These are phyloP conservation scores for Pyrrhia umbra DNA, from an alignment of 2,888 invertebrate genomes.

Conservation along the genomic window DNA sequence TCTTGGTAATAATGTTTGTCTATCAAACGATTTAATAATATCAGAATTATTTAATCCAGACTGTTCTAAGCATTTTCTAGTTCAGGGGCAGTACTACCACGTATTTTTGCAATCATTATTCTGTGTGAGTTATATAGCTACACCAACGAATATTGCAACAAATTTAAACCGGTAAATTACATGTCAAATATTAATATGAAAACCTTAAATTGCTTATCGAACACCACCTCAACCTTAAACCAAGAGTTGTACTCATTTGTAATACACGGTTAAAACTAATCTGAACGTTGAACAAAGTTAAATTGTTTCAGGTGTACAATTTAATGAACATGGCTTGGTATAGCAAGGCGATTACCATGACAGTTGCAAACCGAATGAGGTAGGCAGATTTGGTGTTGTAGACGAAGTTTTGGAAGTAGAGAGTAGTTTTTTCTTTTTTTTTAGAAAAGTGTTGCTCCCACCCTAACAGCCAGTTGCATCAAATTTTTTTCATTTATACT, in stretches of 20 bases:
- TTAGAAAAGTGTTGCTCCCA: too few species aligned
- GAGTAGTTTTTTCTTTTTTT: too few species aligned
- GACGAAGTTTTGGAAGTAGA: too few species aligned
- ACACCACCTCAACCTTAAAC: too few species aligned
- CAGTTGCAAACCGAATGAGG: not conserved
- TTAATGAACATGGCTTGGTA: conserved; percentile 12
- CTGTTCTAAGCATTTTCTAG: too few species aligned
- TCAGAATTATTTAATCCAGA: too few species aligned
- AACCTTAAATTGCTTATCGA: conserved; percentile 14
- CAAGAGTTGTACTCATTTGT: conserved; percentile 9
- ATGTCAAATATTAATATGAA: not conserved
- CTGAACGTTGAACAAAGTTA: conserved; percentile 21
- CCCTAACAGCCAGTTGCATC: too few species aligned
- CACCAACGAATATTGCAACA: not conserved
- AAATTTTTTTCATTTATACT: too few species aligned
- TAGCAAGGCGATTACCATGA: not conserved
- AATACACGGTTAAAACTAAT: conserved; percentile 19
- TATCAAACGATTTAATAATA: too few species aligned
- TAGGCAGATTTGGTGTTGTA: not conserved
- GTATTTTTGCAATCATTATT: too few species aligned
- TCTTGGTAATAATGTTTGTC: too few species aligned
- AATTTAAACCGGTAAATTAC: conserved; percentile 4
- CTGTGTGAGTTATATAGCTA: not conserved
- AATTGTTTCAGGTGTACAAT: conserved; percentile 29
- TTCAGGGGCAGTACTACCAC: too few species aligned